A percentile compares a stretch with the other conserved stretches of the same genome.
These are phyloP conservation scores for Agriopis leucophaearia DNA, from an alignment of 2,888 invertebrate genomes.

Conservation along the genomic window DNA sequence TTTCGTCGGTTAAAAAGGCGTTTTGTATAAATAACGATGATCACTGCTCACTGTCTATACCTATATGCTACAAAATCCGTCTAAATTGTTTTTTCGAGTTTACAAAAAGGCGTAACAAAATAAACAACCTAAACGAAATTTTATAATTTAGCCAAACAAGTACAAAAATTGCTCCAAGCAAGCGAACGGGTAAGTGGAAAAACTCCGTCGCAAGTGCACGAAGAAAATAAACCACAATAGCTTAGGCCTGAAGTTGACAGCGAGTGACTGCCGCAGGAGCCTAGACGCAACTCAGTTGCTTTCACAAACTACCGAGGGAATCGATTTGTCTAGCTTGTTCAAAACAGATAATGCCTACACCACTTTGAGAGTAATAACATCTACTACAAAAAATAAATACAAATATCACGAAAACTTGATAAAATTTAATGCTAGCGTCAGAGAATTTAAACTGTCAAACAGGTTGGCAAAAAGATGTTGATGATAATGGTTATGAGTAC, in stretches of 20 bases:
- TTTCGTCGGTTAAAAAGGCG: too few species aligned
- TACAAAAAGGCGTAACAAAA: background rate
- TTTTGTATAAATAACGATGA: too few species aligned
- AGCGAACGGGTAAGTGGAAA: conserved; percentile 43
- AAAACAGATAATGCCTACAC: background rate
- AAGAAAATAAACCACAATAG: conserved; percentile 64
- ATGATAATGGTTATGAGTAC: background rate
- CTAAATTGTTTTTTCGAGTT: too few species aligned
- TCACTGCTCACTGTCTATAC: too few species aligned
- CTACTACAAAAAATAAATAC: background rate
- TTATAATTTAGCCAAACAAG: background rate
- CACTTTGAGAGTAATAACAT: background rate
- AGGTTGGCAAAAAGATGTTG: background rate
- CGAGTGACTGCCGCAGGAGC: conserved; percentile 57
- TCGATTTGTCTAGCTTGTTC: conserved; percentile 44
- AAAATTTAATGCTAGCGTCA: background rate
- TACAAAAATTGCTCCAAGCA: conserved; percentile 17
- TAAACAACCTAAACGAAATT: conserved; percentile 2
- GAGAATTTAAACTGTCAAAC: background rate
- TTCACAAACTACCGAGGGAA: conserved; percentile 42
- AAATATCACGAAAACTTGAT: background rate
- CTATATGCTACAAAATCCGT: too few species aligned
- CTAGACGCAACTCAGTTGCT: conserved; percentile 55
- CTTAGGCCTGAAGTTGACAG: conserved; percentile 77
- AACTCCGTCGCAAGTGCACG: conserved; percentile 51